Evolutionary conservation across 2,113 vertebrate genomes (phyloP), one percentile per base, ranked within the genome.

Genomic region (Peromyscus leucopus): DNA sequence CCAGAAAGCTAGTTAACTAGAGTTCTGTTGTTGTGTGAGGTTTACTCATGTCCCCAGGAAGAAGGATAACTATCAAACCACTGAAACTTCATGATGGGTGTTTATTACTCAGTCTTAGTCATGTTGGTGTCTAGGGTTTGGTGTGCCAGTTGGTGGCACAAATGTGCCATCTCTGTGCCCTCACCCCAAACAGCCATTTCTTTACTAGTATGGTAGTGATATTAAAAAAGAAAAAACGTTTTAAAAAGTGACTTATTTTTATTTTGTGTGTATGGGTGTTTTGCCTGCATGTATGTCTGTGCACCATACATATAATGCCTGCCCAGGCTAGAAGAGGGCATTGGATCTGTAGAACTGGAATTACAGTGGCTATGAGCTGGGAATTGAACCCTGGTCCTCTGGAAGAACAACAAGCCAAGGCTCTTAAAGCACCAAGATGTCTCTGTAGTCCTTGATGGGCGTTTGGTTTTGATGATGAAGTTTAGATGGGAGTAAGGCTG

Each of bases 61-160:
- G 97, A 98, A 93, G 96, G 97, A 93, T 98, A 98, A 98, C 98
- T 98, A 98, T 98, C 98, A 98, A 98, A 98, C 98, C 98, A 98
- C 98, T 98, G 98, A 98, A 98, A 98, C 97, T 98, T 98, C 98
- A 98, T 98, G 96, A 98, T 95, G 98, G 97, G 89, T 98, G 95
- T 98, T 98, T 98, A 97, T 97, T 98, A 91, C 93, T 92, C 96
- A 97, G 42, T 90, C 79, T 96, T 98, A 97, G 93, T 97, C 96
- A 96, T 98, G 98, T 98, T 69, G 93, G 98, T 98, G 98, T 98
- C 97, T 97, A 26, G 96, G 97, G 95, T 98, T 98, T 99, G 98
- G 98, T 95, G 84, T 97, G 88, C 94, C 82, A 93, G 94, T 98
- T 96, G 92, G 80, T 96, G 96, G 96, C 98, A 98, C 26, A 28